phyloP scores from a whole-genome alignment of 2,797 vertebrate genomes.

The Urocyon cinereoargenteus region DNA sequence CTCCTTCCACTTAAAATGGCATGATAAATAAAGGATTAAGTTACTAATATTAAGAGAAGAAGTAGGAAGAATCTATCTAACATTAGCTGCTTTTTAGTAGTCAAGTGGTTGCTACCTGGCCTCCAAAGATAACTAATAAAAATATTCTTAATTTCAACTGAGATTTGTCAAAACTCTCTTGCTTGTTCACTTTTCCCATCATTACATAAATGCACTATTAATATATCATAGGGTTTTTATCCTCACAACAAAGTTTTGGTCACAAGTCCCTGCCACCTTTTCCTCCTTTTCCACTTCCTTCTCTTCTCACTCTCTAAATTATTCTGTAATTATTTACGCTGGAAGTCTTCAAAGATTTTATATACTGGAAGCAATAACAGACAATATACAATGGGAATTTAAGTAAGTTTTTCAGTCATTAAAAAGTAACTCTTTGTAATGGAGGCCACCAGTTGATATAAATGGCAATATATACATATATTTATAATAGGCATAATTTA shows the following conservation, averaged over 20 bases:
- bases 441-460: not conserved
- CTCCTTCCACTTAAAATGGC: not conserved
- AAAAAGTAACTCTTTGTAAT: slow-evolving; percentile 63
- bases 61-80: slow-evolving; percentile 6
- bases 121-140: not conserved
- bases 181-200: not conserved
- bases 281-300: not conserved
- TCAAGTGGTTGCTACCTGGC: not conserved
- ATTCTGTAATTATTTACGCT: slow-evolving; percentile 46
- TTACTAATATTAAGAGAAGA: slow-evolving; percentile 18
- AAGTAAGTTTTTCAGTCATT: slow-evolving; percentile 15
- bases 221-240: not conserved
- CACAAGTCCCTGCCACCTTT: not conserved
- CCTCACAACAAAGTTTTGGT: not conserved
- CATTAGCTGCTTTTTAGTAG: slow-evolving; percentile 17
- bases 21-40: slow-evolving; percentile 22
- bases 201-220: not conserved
- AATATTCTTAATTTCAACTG: slow-evolving; percentile 20
- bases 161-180: slow-evolving; percentile 27
- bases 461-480: not conserved
- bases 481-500: not conserved
- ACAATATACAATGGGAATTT: slow-evolving; percentile 10
- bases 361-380: slow-evolving; percentile 39
- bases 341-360: slow-evolving; percentile 55
- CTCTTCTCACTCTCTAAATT: slow-evolving; percentile 7